Evolutionary conservation across 2,888 invertebrate genomes (phyloP).

Genomic region (Agonopterix alstromeriana): DNA sequence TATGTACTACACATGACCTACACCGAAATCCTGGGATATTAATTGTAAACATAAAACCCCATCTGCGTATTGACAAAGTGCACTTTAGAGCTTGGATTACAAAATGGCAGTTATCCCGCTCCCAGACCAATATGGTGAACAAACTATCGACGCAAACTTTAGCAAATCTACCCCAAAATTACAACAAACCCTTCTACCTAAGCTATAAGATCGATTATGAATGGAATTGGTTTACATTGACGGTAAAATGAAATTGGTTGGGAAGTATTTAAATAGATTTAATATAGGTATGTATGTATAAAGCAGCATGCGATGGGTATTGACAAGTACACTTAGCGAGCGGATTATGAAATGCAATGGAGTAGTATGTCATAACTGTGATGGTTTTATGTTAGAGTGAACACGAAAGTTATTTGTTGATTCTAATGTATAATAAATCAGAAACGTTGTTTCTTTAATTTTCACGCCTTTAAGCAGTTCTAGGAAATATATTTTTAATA

Average conservation of each 20-base stretch:
- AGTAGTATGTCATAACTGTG: conserved; percentile 26
- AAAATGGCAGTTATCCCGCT: conserved; percentile 50
- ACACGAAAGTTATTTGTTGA: neutral
- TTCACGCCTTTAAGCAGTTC: too few relatives aligned
- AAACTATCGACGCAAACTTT: conserved; percentile 38
- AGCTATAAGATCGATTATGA: neutral
- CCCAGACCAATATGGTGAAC: conserved; percentile 26
- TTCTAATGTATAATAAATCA: conserved; percentile 4
- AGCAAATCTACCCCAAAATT: neutral
- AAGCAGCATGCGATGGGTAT: conserved; percentile 40
- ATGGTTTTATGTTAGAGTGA: conserved; percentile 24
- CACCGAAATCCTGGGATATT: too few relatives aligned
- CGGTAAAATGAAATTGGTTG: neutral
- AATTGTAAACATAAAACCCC: neutral
- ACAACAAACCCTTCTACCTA: neutral
- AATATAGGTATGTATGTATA: conserved; percentile 25
- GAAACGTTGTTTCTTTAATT: too few relatives aligned
- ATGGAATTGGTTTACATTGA: neutral
- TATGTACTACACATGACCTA: too few relatives aligned
- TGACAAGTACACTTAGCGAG: conserved; percentile 63
- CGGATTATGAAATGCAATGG: conserved; percentile 48
- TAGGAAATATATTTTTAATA: too few relatives aligned
- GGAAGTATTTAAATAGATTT: conserved; percentile 49
- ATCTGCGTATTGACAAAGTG: conserved; percentile 50
- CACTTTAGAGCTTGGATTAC: conserved; percentile 55